Evolutionary conservation across 2,113 vertebrate species (phyloP).

Genomic region (Rhinopomastus cyanomelas): DNA sequence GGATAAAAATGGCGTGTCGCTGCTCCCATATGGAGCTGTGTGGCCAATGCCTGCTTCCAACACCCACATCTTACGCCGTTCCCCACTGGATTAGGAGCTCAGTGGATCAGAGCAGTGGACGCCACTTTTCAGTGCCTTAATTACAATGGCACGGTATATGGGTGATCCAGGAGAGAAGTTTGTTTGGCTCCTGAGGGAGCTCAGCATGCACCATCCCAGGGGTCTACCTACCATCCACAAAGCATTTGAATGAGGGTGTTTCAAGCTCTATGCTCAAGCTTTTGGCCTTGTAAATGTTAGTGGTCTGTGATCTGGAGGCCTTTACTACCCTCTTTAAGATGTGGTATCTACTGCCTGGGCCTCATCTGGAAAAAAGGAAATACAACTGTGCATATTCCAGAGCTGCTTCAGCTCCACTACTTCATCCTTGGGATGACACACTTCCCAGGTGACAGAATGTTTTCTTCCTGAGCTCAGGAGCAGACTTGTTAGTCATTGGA

Average conservation of each 20-base stretch:
- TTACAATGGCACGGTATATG: too few relatives aligned
- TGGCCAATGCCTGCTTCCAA: too few relatives aligned
- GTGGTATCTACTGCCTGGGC: not conserved
- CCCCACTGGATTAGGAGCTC: too few relatives aligned
- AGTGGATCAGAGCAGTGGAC: too few relatives aligned
- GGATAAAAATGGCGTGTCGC: too few relatives aligned
- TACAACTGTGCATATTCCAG: not conserved
- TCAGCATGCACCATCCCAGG: too few relatives aligned
- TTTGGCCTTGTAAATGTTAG: not conserved
- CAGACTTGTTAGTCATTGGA: conserved; percentile 44
- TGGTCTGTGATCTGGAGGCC: not conserved
- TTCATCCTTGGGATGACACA: conserved; percentile 19
- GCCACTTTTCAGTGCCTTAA: too few relatives aligned
- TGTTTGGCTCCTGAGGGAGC: fast-evolving
- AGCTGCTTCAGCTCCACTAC: not conserved
- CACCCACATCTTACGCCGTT: too few relatives aligned
- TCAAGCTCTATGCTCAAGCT: not conserved
- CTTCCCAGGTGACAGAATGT: not conserved
- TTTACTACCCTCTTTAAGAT: not conserved
- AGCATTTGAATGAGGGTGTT: not conserved
- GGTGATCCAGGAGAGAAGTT: too few relatives aligned
- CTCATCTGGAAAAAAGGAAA: not conserved
- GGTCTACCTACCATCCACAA: not conserved
- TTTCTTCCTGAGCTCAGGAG: conserved; percentile 42
- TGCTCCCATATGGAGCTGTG: too few relatives aligned